A percentile compares a stretch with the other conserved stretches of the same genome.
Conservation (phyloP, 2,113 vertebrate species). For the Electrona antarctica region DNA sequence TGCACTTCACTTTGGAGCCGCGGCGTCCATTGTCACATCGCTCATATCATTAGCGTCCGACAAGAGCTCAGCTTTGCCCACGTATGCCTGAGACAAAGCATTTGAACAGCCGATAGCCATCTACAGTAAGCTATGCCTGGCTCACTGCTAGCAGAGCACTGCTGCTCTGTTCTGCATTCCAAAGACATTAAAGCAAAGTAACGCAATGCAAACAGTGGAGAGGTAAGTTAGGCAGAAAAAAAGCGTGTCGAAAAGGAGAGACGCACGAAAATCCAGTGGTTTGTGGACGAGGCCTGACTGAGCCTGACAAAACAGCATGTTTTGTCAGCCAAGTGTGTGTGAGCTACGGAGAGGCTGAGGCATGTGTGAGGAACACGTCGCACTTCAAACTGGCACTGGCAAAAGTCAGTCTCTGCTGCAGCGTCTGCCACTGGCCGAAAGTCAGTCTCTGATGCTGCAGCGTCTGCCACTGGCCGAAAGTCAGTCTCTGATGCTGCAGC, state of each 20-base stretch:
- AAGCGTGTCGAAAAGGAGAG: not conserved
- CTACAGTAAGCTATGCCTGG: not conserved
- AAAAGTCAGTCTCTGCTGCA: no score
- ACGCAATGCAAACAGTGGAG: not conserved
- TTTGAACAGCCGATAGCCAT: not conserved
- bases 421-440: no score
- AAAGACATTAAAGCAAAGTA: not conserved
- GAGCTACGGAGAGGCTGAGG: not conserved
- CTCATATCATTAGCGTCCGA: not conserved
- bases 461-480: no score
- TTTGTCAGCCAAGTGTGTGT: not conserved
- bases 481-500: no score
- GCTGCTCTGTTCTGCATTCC: not conserved
- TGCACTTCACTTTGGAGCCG: not conserved
- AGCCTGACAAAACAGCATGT: no score
- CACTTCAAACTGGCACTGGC: no score
- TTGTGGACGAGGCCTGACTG: not conserved
- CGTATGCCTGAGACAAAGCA: not conserved
- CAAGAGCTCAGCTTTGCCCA: not conserved
- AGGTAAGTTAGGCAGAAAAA: not conserved
- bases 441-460: no score
- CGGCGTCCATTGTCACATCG: not conserved
- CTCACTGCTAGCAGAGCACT: not conserved
- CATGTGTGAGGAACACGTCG: no score
- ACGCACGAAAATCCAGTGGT: not conserved